These are phyloP conservation scores for Stegastes partitus DNA, from an alignment of 2,113 vertebrate genomes.

Conservation along the genomic window DNA sequence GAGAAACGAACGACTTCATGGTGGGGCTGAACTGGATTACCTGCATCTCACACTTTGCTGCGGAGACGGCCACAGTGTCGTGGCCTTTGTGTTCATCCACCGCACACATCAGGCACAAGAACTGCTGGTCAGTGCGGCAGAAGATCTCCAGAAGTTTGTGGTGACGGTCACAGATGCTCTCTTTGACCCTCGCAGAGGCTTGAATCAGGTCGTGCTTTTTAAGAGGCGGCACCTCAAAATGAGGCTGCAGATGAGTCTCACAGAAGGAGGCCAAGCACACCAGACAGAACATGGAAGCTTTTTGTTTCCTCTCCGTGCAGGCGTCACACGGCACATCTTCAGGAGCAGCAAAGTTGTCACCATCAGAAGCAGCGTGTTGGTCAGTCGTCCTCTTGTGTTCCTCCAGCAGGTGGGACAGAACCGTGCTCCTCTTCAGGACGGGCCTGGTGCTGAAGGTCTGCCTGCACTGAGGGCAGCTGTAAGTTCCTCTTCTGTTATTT, in stretches of 20 bases:
- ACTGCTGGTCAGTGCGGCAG: conserved; percentile 58
- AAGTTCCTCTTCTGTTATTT: background rate
- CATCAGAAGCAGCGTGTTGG: background rate
- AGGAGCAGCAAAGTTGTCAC: background rate
- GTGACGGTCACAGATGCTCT: conserved; percentile 55
- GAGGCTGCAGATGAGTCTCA: conserved; percentile 56
- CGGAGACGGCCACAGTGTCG: conserved; percentile 32
- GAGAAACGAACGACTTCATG: rapidly evolving
- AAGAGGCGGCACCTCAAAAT: conserved; percentile 37
- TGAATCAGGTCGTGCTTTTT: conserved; percentile 60
- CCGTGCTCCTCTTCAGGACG: conserved; percentile 54
- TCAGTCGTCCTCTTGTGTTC: background rate
- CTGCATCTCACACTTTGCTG: conserved; percentile 34
- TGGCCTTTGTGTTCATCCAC: conserved; percentile 57
- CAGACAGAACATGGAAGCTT: conserved; percentile 58
- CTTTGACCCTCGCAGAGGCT: conserved; percentile 30
- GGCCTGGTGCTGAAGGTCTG: conserved; percentile 53
- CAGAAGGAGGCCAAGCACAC: conserved; percentile 66
- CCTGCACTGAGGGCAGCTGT: conserved; percentile 70
- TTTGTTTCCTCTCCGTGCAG: conserved; percentile 52
- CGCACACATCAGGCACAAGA: conserved; percentile 57
- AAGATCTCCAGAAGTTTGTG: conserved; percentile 59
- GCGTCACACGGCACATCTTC: conserved; percentile 59
- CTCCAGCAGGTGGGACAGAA: conserved; percentile 54
- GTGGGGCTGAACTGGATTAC: conserved; percentile 11